A percentile compares a stretch with the other conserved stretches of the same genome.
phyloP scores from a whole-genome alignment of 1,140 invertebrate species.

The Phenacoccus solenopsis region DNA sequence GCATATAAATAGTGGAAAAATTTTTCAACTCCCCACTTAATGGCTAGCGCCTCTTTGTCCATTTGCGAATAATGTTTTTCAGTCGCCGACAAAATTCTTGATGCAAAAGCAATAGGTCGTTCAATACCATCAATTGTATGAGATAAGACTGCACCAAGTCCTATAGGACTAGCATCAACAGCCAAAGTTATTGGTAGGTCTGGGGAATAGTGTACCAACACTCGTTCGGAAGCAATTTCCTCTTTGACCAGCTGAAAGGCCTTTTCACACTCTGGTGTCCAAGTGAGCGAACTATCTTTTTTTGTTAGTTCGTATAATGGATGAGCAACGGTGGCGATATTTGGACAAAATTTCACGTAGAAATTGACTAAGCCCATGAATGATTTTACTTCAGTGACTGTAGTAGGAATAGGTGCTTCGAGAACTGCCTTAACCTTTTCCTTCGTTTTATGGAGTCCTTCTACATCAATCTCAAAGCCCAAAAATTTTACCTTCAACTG shows the following conservation, averaged over 20 bases:
- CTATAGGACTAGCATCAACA: constrained; percentile 38
- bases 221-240: constrained; percentile 25
- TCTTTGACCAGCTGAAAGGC: constrained; percentile 30
- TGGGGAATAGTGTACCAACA: constrained; percentile 32
- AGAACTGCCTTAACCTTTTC: constrained; percentile 33
- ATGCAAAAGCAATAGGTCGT: constrained; percentile 36
- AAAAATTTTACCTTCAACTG: constrained; percentile 31
- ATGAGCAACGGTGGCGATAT: constrained; percentile 29
- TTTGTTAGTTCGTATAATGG: constrained; percentile 31
- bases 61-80: constrained; percentile 36
- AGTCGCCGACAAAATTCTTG: constrained; percentile 32
- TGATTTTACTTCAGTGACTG: constrained; percentile 31
- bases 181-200: constrained; percentile 32
- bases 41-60: constrained; percentile 37
- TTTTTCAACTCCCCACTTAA: constrained; percentile 36
- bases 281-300: constrained; percentile 21
- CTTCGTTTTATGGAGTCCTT: constrained; percentile 31
- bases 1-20: constrained; percentile 39
- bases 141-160: constrained; percentile 36
- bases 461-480: constrained; percentile 31
- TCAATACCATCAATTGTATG: constrained; percentile 34
- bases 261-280: constrained; percentile 24
- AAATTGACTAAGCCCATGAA: constrained; percentile 38
- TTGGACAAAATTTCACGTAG: constrained; percentile 35
- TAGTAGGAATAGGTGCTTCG: constrained; percentile 30